Evolutionary conservation across 2,797 vertebrate species (phyloP), one percentile per base, ranked within the genome.

Genomic region (Macroramphosus scolopax): DNA sequence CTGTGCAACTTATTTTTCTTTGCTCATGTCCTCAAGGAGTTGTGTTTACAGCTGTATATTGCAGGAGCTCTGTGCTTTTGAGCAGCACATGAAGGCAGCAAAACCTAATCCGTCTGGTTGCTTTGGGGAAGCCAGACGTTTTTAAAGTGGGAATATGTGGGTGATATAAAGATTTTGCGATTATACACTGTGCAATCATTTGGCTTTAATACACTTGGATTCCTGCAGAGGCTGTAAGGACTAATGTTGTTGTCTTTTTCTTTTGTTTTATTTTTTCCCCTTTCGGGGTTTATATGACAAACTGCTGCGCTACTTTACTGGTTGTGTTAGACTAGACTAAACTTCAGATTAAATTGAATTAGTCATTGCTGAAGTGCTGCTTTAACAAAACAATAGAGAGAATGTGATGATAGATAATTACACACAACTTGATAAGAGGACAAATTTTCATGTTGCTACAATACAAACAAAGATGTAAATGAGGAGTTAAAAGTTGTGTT

Each of bases 201-300:
- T 52, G 45, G 12, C 52, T 43, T 20, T 54, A 35, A 63, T 70
- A 34, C 42, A 28, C 37, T 20, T 38, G 17, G 20, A 57, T 36
- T 60, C 30, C 34, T 38, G 41, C 16, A 40, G 45, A 63, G 18
- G 32, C 59, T 39, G 42, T 26, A 25, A 45, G 39, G 52, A 70
- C 55, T 67, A 18, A 51, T 60, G 53, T 67, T 49, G 43, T 51
- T 47, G 24, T 50, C 14, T 57, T 60, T 26, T 60, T 26, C 49
- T 57, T 47, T 56, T 41, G n/a, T n/a, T n/a, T n/a, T n/a, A n/a
- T n/a, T n/a, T n/a, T n/a, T n/a, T n/a, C n/a, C n/a, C 24, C 48
- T 28, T 44, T 56, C 11, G 24, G 49, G 42, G 65, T 6, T 35
- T 42, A 32, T 50, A 40, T 47, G 12, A 61, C 42, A 66, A 17